phyloP scores from a whole-genome alignment of 2,888 invertebrate genomes.

The Schrankia costaestrigalis region DNA sequence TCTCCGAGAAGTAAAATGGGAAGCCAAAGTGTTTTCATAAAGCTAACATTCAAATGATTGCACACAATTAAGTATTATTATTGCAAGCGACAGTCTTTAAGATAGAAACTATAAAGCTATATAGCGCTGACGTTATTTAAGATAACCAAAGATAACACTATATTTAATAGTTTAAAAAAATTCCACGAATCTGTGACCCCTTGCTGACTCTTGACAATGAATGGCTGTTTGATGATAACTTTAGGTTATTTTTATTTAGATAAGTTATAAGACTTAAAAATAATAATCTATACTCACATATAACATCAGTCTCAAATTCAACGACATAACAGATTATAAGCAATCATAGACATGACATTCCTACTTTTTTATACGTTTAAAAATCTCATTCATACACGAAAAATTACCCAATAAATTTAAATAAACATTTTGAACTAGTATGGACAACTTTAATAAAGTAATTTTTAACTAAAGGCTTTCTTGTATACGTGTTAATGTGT shows the following conservation, averaged over 20 bases:
- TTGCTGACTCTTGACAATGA: conserved; percentile 26
- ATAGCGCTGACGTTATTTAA: no score
- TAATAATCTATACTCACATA: conserved; percentile 57
- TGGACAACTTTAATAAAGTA: conserved; percentile 25
- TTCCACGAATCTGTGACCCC: conserved; percentile 24
- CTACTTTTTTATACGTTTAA: conserved; percentile 12
- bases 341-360: conserved; percentile 31
- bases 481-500: conserved; percentile 38
- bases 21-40: no score
- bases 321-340: conserved; percentile 37
- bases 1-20: no score
- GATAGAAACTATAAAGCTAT: no score
- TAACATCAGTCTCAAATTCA: conserved; percentile 69
- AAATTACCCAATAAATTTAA: conserved; percentile 35
- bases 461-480: no score
- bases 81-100: no score
- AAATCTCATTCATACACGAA: conserved; percentile 26
- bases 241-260: conserved; percentile 26
- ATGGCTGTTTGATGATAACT: conserved; percentile 30
- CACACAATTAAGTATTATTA: no score
- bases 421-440: conserved; percentile 29
- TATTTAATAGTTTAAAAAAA: no score
- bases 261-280: conserved; percentile 44
- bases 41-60: no score
- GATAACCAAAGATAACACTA: no score